These are phyloP conservation scores for Leptinotarsa rubiginosa DNA, from an alignment of 2,888 invertebrate genomes.

Conservation along the genomic window DNA sequence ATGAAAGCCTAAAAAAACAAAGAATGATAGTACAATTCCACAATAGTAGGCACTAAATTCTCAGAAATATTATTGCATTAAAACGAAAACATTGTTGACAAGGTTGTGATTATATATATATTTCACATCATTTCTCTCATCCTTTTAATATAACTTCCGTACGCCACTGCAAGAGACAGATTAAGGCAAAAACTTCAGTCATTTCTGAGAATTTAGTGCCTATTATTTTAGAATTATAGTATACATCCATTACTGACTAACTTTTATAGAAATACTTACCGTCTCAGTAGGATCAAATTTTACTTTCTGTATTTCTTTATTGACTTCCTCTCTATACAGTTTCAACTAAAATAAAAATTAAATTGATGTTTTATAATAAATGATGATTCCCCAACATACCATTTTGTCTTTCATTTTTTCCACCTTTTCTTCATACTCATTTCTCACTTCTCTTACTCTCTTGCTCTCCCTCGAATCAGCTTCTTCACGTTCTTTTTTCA, in stretches of 20 bases:
- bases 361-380: constrained; percentile 13
- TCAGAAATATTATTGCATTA: too few relatives aligned
- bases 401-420: constrained; percentile 85
- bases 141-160: too few relatives aligned
- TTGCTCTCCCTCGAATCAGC: constrained; percentile 60
- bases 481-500: constrained; percentile 60
- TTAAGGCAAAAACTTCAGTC: too few relatives aligned
- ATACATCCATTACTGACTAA: background rate
- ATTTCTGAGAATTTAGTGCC: too few relatives aligned
- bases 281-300: constrained; percentile 70
- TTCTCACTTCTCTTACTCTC: constrained; percentile 70
- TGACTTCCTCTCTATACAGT: constrained; percentile 74
- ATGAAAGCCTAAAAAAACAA: constrained; percentile 45
- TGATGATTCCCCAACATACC: constrained; percentile 70
- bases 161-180: too few relatives aligned
- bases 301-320: constrained; percentile 71
- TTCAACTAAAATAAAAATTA: constrained; percentile 67
- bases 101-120: too few relatives aligned
- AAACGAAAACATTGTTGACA: too few relatives aligned
- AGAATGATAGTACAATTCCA: background rate
- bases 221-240: background rate
- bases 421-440: constrained; percentile 80
- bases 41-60: too few relatives aligned
- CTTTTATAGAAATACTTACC: constrained; percentile 55
- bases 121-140: too few relatives aligned